phyloP scores from a whole-genome alignment of 2,113 vertebrate species.

The Oreochromis tanganicae region DNA sequence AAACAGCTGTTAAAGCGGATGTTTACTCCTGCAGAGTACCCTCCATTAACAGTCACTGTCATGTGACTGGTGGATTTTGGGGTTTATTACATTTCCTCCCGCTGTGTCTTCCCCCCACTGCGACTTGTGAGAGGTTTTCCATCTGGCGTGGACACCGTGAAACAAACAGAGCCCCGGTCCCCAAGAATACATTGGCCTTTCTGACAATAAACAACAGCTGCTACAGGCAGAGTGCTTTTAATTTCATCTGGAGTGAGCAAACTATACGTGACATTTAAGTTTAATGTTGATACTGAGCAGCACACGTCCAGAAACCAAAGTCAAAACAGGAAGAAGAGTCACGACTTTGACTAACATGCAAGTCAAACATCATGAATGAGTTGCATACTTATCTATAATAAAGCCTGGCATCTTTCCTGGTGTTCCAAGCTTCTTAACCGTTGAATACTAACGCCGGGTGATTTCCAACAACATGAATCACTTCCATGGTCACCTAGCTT shows the following conservation, averaged over 20 bases:
- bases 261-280: background rate
- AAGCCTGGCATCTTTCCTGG: background rate
- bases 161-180: background rate
- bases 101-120: background rate
- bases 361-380: background rate
- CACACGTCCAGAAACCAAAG: background rate
- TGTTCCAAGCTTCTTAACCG: fast-evolving
- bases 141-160: background rate
- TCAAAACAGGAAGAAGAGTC: background rate
- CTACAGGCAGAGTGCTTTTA: background rate
- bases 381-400: background rate
- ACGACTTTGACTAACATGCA: background rate
- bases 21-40: background rate
- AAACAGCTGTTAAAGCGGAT: background rate
- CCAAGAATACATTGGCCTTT: background rate
- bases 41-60: background rate
- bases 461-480: background rate
- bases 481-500: background rate
- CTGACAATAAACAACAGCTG: background rate
- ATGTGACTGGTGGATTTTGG: background rate
- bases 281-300: background rate
- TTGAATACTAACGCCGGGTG: background rate
- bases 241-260: background rate
- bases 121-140: background rate
- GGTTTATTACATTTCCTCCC: background rate